Evolutionary conservation across 2,113 vertebrate species (phyloP).

Genomic region (Percopsis transmontana): DNA sequence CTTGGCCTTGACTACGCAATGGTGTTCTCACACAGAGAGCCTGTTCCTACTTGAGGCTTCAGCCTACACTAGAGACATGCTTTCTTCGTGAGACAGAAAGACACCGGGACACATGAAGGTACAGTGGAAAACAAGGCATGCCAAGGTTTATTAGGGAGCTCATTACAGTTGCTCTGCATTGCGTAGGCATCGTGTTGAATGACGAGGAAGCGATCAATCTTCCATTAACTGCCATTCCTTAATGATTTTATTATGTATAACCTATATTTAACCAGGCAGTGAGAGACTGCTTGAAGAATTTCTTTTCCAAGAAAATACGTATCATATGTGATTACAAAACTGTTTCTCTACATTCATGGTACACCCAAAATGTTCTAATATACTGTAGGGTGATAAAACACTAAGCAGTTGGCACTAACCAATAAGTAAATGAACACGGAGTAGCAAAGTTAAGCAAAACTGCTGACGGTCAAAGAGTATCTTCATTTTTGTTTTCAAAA

Average conservation of each 20-base stretch:
- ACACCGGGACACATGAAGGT: conserved; percentile 39
- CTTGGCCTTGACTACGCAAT: conserved; percentile 56
- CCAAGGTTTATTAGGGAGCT: conserved; percentile 66
- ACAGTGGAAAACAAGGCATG: conserved; percentile 50
- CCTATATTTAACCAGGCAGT: too few species aligned
- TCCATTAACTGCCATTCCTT: conserved; percentile 5
- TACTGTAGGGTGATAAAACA: conserved; percentile 22
- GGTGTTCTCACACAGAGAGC: conserved; percentile 33
- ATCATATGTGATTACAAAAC: too few species aligned
- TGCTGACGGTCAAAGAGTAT: background rate
- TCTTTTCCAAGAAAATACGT: too few species aligned
- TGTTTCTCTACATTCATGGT: too few species aligned
- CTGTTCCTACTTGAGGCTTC: conserved; percentile 39
- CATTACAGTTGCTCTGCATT: conserved; percentile 44
- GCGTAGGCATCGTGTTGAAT: conserved; percentile 49
- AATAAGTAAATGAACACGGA: conserved; percentile 4
- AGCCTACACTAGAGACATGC: conserved; percentile 47
- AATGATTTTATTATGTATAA: conserved; percentile 14
- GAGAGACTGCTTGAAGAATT: too few species aligned
- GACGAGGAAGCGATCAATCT: background rate
- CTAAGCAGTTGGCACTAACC: conserved; percentile 46
- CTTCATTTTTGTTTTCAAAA: background rate
- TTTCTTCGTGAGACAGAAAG: conserved; percentile 46
- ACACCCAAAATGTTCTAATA: conserved; percentile 1
- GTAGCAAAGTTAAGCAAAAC: conserved; percentile 7